Evolutionary conservation across 2,113 vertebrate species (phyloP).

Genomic region (Empidonax traillii): DNA sequence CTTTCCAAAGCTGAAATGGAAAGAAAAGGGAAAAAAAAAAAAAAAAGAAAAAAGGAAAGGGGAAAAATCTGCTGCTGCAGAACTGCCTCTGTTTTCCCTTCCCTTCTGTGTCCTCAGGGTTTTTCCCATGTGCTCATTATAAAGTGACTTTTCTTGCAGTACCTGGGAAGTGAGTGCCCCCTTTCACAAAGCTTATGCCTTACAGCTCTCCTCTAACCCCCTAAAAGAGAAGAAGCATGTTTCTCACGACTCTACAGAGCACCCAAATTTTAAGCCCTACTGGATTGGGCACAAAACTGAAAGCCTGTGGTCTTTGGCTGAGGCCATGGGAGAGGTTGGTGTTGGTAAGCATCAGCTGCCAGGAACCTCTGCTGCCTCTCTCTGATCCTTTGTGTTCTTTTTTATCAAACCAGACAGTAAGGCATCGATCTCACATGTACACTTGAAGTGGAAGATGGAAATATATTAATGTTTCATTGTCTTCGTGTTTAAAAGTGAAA

Average conservation of each 20-base stretch:
- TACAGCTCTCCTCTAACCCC: background rate
- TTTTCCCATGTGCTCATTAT: background rate
- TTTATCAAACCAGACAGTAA: background rate
- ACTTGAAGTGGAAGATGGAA: background rate
- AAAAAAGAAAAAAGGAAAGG: background rate
- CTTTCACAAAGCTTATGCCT: background rate
- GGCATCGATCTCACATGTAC: background rate
- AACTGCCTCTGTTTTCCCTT: background rate
- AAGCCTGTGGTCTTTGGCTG: background rate
- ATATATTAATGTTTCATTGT: slow-evolving; percentile 26
- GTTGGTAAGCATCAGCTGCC: background rate
- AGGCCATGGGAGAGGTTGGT: background rate
- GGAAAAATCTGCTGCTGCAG: background rate
- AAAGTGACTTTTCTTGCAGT: background rate
- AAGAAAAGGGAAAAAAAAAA: background rate
- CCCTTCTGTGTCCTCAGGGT: background rate
- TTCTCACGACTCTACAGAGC: background rate
- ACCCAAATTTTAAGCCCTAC: background rate
- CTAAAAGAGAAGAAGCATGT: background rate
- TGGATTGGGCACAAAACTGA: rapidly evolving
- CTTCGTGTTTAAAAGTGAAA: background rate
- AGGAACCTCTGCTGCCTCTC: background rate
- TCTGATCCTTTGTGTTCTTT: background rate
- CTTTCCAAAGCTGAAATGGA: background rate
- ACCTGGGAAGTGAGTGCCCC: background rate